These are phyloP conservation scores for Dermatophagoides farinae DNA, from an alignment of 1,140 invertebrate genomes.

Conservation along the genomic window DNA sequence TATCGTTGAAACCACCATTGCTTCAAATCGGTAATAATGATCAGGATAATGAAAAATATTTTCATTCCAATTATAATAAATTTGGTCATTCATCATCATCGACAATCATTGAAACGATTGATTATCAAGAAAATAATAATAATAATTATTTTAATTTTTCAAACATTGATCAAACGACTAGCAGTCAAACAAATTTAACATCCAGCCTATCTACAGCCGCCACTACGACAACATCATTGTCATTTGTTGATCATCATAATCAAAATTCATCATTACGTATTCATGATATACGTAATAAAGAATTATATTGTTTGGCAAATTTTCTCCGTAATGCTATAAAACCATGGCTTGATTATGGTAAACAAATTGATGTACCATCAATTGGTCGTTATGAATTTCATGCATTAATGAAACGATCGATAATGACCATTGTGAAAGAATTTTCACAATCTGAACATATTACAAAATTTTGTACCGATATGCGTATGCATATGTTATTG, in stretches of 20 bases:
- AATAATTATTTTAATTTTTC: background rate
- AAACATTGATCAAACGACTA: background rate
- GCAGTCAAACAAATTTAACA: background rate
- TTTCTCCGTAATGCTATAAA: background rate
- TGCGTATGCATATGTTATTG: background rate
- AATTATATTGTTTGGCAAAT: background rate
- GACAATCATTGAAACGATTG: background rate
- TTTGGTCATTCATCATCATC: background rate
- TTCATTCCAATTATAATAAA: too few relatives aligned
- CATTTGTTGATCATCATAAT: too few relatives aligned
- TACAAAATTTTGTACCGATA: constrained; percentile 22
- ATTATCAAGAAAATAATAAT: background rate
- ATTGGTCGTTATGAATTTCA: background rate
- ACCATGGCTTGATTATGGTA: constrained; percentile 6
- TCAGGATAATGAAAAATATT: too few relatives aligned
- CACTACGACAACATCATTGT: too few relatives aligned
- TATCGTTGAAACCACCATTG: too few relatives aligned
- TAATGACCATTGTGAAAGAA: constrained; percentile 34
- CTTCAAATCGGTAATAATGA: too few relatives aligned
- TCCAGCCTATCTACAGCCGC: background rate
- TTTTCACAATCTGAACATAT: constrained; percentile 28
- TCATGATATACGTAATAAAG: background rate
- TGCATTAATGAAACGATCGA: constrained; percentile 27
- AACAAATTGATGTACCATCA: background rate
- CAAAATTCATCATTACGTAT: too few relatives aligned